A percentile compares a stretch with the other conserved stretches of the same genome.
Conservation (phyloP, 2,113 vertebrate genomes). For the Proteles cristata region DNA sequence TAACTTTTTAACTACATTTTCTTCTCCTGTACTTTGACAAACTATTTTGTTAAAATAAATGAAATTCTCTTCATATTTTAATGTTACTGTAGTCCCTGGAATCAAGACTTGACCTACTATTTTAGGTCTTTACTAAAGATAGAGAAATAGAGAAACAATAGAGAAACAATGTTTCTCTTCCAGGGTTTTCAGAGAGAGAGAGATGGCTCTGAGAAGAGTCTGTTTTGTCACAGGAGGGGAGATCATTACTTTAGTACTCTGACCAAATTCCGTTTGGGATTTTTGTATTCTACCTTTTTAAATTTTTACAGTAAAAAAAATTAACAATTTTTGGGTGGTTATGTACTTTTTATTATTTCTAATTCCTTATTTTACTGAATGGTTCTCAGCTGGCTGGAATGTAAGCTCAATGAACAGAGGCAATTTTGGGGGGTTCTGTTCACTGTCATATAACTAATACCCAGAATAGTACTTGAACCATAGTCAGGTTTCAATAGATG, state of each 20-base stretch:
- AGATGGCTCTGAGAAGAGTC: not conserved
- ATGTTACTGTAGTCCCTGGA: not conserved
- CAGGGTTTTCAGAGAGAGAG: not conserved
- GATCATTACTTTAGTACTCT: not conserved
- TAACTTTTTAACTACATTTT: not conserved
- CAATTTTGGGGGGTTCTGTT: not conserved
- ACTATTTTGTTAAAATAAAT: not conserved
- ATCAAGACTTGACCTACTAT: not conserved
- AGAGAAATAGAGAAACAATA: too few relatives aligned
- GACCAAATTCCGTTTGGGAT: not conserved
- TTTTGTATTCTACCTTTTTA: not conserved
- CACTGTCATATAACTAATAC: not conserved
- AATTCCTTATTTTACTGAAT: constrained; percentile 39
- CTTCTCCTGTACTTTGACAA: not conserved
- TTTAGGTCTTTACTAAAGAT: not conserved
- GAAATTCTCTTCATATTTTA: not conserved
- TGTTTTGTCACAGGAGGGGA: not conserved
- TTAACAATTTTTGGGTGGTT: not conserved
- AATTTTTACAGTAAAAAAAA: not conserved
- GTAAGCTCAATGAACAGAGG: not conserved
- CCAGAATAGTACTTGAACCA: not conserved
- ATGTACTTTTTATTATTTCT: not conserved
- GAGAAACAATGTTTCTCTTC: not conserved
- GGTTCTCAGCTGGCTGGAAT: not conserved
- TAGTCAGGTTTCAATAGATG: not conserved